Percentiles rank a stretch among this genome's conserved stretches.
Conservation (phyloP, 2,113 vertebrate species). For the Nibea albiflora region DNA sequence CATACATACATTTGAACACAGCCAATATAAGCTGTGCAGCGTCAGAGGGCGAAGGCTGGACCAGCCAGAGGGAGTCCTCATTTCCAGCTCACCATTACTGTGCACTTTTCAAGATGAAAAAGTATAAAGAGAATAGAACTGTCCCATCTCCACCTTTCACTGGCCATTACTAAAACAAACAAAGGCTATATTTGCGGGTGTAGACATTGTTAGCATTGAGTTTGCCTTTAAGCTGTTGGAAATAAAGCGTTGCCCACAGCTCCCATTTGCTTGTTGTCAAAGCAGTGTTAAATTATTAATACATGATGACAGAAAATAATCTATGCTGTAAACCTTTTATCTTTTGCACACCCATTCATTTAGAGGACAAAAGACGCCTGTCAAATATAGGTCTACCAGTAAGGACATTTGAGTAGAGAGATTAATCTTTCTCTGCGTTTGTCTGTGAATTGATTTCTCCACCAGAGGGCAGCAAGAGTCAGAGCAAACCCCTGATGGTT, state of each 20-base stretch:
- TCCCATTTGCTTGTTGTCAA: slow-evolving; percentile 23
- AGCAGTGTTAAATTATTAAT: background rate
- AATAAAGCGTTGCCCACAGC: background rate
- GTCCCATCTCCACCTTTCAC: background rate
- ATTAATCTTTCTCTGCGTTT: background rate
- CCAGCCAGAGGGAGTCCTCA: background rate
- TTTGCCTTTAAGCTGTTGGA: slow-evolving; percentile 3
- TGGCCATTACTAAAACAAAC: background rate
- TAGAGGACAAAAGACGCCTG: background rate
- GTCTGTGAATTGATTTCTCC: slow-evolving; percentile 35
- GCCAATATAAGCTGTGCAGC: background rate
- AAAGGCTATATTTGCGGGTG: background rate
- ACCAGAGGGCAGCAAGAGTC: slow-evolving; percentile 77
- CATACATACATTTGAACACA: background rate
- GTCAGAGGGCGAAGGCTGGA: background rate
- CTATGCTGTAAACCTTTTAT: slow-evolving; percentile 19
- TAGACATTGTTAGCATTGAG: background rate
- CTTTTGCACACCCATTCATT: slow-evolving; percentile 2
- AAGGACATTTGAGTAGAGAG: background rate
- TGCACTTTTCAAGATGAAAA: too few relatives aligned
- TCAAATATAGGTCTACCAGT: background rate
- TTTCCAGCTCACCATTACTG: background rate
- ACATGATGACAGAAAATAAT: slow-evolving; percentile 14
- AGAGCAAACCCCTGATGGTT: slow-evolving; percentile 34
- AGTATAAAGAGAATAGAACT: background rate